These are phyloP conservation scores for Hybos culiciformis DNA, from an alignment of 2,888 invertebrate species.

Conservation along the genomic window DNA sequence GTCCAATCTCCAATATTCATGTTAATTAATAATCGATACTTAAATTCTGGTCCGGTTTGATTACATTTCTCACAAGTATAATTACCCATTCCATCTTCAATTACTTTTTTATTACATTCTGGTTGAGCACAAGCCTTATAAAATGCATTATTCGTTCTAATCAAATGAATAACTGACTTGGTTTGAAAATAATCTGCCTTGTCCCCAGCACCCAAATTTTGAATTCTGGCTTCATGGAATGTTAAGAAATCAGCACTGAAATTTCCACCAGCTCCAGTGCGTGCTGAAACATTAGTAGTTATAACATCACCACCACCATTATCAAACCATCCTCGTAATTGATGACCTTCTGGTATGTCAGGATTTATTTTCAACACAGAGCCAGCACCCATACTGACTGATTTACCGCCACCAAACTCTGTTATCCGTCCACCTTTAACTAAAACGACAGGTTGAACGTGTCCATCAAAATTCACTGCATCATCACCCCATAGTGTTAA, in stretches of 20 bases:
- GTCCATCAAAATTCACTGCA: slow-evolving; percentile 71
- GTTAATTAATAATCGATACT: slow-evolving; percentile 66
- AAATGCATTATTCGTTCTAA: slow-evolving; percentile 68
- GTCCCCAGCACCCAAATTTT: slow-evolving; percentile 57
- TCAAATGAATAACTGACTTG: slow-evolving; percentile 63
- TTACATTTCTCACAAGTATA: slow-evolving; percentile 94
- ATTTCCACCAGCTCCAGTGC: slow-evolving; percentile 30
- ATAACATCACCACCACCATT: slow-evolving; percentile 53
- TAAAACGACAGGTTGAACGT: slow-evolving; percentile 65
- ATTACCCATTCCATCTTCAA: slow-evolving; percentile 74
- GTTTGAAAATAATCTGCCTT: slow-evolving; percentile 70
- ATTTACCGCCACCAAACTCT: slow-evolving; percentile 71
- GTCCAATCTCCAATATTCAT: slow-evolving; percentile 81
- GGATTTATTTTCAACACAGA: slow-evolving; percentile 69
- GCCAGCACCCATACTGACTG: slow-evolving; percentile 44
- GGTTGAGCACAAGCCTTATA: slow-evolving; percentile 86
- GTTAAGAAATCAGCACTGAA: slow-evolving; percentile 55
- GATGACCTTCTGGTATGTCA: slow-evolving; percentile 74
- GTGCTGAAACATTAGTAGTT: slow-evolving; percentile 49
- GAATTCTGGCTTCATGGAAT: slow-evolving; percentile 58
- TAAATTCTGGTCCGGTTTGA: slow-evolving; percentile 68
- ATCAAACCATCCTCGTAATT: slow-evolving; percentile 84
- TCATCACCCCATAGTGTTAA: slow-evolving; percentile 85
- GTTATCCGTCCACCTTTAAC: slow-evolving; percentile 71
- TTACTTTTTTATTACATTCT: slow-evolving; percentile 88